These are phyloP conservation scores for Chalcosyrphus nemorum DNA, from an alignment of 2,888 invertebrate genomes.

Conservation along the genomic window DNA sequence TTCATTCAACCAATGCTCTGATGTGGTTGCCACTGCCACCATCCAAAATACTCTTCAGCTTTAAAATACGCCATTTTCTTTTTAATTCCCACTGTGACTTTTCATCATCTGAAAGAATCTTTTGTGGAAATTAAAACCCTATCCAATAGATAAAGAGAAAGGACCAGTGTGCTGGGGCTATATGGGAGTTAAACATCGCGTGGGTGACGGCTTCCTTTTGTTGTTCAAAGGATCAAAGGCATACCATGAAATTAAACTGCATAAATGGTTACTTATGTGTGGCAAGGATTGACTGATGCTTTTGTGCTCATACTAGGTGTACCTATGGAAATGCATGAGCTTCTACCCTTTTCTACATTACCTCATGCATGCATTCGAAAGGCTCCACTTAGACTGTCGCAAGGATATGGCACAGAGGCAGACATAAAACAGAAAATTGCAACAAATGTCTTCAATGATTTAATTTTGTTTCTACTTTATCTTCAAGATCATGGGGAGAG, in stretches of 20 bases:
- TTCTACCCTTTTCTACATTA: slow-evolving; percentile 11
- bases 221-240: slow-evolving; percentile 55
- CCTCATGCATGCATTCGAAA: slow-evolving; percentile 12
- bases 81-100: slow-evolving; percentile 68
- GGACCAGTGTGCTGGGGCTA: background rate
- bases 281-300: slow-evolving; percentile 34
- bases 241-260: slow-evolving; percentile 66
- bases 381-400: slow-evolving; percentile 15
- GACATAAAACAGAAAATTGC: slow-evolving; percentile 9
- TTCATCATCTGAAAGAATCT: slow-evolving; percentile 69
- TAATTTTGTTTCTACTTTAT: slow-evolving; percentile 34
- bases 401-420: slow-evolving; percentile 8
- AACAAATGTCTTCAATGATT: slow-evolving; percentile 52
- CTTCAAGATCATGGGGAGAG: background rate
- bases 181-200: slow-evolving; percentile 34
- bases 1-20: slow-evolving; percentile 39
- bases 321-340: slow-evolving; percentile 6
- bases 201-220: slow-evolving; percentile 51
- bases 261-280: slow-evolving; percentile 60
- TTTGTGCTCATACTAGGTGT: slow-evolving; percentile 14
- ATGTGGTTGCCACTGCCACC: slow-evolving; percentile 39
- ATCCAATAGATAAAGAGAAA: slow-evolving; percentile 28
- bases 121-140: slow-evolving; percentile 67
- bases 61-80: slow-evolving; percentile 66
- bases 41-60: slow-evolving; percentile 55